Percentiles rank a stretch among this genome's conserved stretches.
phyloP scores from a whole-genome alignment of 2,888 invertebrate genomes.

The Parnassius smintheus region DNA sequence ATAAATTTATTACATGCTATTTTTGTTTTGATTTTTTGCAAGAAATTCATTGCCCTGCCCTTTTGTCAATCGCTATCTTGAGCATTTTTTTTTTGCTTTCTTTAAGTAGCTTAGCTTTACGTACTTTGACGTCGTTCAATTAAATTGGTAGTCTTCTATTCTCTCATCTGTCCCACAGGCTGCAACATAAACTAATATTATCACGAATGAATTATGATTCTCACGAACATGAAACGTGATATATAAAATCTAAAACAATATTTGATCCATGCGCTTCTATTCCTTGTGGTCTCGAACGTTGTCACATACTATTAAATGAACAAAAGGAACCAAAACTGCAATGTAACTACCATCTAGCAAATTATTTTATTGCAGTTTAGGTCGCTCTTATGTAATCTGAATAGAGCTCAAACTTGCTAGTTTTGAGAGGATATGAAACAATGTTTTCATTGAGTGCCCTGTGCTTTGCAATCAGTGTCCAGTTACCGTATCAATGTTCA shows the following conservation, averaged over 20 bases:
- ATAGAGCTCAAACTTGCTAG: conserved; percentile 1
- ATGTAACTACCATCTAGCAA: conserved; percentile 6
- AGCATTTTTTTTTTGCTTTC: too few species aligned
- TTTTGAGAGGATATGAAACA: background rate
- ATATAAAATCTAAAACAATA: background rate
- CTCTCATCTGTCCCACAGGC: too few species aligned
- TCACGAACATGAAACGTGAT: too few species aligned
- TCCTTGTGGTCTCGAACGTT: conserved; percentile 2
- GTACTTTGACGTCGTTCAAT: too few species aligned
- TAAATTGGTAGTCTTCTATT: too few species aligned
- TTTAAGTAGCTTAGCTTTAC: too few species aligned
- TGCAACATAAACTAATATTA: too few species aligned
- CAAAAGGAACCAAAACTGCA: conserved; percentile 18
- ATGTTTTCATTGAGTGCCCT: conserved; percentile 9
- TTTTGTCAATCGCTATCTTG: too few species aligned
- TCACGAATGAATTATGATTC: too few species aligned
- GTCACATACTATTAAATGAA: conserved; percentile 15
- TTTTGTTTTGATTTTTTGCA: too few species aligned
- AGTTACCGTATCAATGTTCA: conserved; percentile 21
- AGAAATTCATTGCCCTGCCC: too few species aligned
- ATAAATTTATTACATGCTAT: too few species aligned
- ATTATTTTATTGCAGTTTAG: background rate
- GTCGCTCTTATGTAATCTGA: background rate
- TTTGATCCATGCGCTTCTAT: conserved; percentile 3
- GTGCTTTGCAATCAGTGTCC: conserved; percentile 21